Evolutionary conservation across 2,113 vertebrate species (phyloP), one percentile per base, ranked within the genome.

Genomic region (Natator depressus): DNA sequence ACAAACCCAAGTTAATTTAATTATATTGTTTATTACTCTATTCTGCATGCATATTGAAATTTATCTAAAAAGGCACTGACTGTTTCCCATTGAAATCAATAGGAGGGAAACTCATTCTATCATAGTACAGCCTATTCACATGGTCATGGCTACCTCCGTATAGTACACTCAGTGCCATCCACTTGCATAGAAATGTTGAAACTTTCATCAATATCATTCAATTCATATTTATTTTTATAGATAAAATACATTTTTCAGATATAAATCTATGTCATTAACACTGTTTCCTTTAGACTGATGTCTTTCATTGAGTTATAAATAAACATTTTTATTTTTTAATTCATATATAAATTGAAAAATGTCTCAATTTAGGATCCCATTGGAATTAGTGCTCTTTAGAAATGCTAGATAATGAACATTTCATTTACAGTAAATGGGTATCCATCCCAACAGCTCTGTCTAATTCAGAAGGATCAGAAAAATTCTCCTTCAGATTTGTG

Each of bases 81-180:
- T 11, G 20, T 75, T 75, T 42, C 69, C 8, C 16, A 75, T 85
- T 82, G 25, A 88, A 93, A 54, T 12, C 0, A 0, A 4, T 69
- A 75, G 69, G 90, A 89, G 76, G 24, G 57, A 94, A 85, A 35
- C 16, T 88, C 8, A 75, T 75, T 75, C n/a, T 75, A 5, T 75
- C 20, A 38, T 11, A 75, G 35, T 42, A 38, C 20, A 24, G 20
- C 9, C 35, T 75, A 14, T 46, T 76, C 35, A 69, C 35, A 20
- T 19, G 16, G 62, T 72, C 80, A 69, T 57, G 42, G 13, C 88
- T 90, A 62, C 12, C 12, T 55, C 22, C 46, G 65, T 57, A 19
- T 1, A 20, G 25, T 75, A 80, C 9, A 27, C n/a, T 49, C 5
- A 59, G 0, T 65, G 47, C 20, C 89, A 0, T 80, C 85, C 5